Percentiles rank a stretch among this genome's conserved stretches.
phyloP scores from a whole-genome alignment of 2,888 invertebrate species.

The Heliconius hortense region DNA sequence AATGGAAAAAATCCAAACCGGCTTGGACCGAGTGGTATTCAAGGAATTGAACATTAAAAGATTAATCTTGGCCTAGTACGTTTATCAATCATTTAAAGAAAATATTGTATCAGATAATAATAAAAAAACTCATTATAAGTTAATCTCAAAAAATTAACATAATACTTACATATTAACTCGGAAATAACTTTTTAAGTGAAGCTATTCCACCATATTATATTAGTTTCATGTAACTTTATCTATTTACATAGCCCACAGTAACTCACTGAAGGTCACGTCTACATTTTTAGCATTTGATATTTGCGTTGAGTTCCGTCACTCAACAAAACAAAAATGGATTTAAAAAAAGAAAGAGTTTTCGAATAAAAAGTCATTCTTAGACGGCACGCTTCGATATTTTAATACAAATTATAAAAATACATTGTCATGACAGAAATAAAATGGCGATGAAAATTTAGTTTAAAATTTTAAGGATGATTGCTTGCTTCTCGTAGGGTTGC shows the following conservation, averaged over 20 bases:
- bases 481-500: conserved; percentile 51
- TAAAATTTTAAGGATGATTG: conserved; percentile 37
- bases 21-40: too few species aligned
- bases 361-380: conserved; percentile 38
- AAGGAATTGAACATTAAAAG: too few species aligned
- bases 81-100: too few species aligned
- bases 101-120: neutral
- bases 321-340: neutral
- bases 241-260: neutral
- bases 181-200: neutral
- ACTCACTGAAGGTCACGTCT: neutral
- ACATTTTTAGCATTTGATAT: neutral
- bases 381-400: conserved; percentile 59
- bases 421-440: neutral
- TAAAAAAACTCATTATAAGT: neutral
- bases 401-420: conserved; percentile 37
- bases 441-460: neutral
- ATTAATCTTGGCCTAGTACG: too few species aligned
- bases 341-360: neutral
- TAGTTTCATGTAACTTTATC: conserved; percentile 2
- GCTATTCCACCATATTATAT: neutral
- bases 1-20: too few species aligned
- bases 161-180: neutral
- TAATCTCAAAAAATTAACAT: neutral
- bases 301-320: neutral